Percentiles rank a stretch among this genome's conserved stretches.
Evolutionary conservation across 2,888 invertebrate genomes (phyloP).

Genomic region (Caenorhabditis sp.): DNA sequence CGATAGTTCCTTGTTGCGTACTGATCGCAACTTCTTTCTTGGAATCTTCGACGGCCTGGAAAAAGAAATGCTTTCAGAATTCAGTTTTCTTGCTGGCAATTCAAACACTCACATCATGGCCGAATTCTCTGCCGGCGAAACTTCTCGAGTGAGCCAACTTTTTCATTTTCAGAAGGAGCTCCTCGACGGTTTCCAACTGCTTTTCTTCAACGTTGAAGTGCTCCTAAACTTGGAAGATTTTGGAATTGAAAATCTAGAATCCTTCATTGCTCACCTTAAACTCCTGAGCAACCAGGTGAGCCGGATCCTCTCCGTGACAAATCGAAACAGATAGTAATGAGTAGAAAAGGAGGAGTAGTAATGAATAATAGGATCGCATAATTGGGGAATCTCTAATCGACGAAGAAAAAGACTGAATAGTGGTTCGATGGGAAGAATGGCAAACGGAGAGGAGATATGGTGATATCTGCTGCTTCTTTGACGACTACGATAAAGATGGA

Average conservation of each 20-base stretch:
- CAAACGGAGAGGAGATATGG: not conserved
- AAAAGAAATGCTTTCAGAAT: no score
- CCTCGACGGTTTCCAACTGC: constrained; percentile 72
- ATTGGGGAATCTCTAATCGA: not conserved
- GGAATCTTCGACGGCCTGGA: constrained; percentile 74
- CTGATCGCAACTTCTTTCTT: constrained; percentile 76
- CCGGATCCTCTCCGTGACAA: constrained; percentile 10
- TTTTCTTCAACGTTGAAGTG: constrained; percentile 76
- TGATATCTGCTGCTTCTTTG: not conserved
- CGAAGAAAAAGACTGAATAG: not conserved
- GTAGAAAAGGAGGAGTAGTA: constrained; percentile 1
- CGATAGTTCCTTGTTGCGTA: constrained; percentile 75
- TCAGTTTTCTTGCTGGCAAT: not conserved
- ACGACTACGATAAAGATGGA: no score
- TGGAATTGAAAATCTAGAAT: not conserved
- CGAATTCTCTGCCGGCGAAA: constrained; percentile 76
- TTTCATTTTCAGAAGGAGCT: constrained; percentile 75
- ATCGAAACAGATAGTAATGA: not conserved
- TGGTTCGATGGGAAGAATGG: constrained; percentile 11
- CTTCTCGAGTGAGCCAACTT: constrained; percentile 75
- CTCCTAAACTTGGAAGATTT: constrained; percentile 24
- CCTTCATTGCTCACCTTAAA: constrained; percentile 9
- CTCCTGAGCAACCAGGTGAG: constrained; percentile 13
- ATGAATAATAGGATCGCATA: not conserved
- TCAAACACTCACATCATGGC: constrained; percentile 74